These are phyloP conservation scores for Timema cristinae DNA, from an alignment of 2,888 invertebrate genomes.

Conservation along the genomic window DNA sequence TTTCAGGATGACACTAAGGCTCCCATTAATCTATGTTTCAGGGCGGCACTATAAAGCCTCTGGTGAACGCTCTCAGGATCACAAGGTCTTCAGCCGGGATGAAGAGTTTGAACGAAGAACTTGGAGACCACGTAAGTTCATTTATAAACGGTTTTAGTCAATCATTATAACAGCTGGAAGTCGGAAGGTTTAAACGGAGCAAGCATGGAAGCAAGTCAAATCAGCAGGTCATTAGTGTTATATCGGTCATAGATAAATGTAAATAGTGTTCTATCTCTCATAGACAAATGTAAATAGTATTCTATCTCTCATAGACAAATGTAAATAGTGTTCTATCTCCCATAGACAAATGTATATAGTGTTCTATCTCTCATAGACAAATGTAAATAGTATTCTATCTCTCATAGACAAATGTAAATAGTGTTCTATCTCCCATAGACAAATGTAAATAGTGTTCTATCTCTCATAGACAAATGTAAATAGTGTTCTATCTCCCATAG, in stretches of 20 bases:
- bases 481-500: background rate
- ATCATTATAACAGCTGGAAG: no score
- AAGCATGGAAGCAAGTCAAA: no score
- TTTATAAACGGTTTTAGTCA: no score
- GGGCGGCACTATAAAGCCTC: conserved; percentile 58
- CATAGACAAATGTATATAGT: background rate
- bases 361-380: no score
- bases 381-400: background rate
- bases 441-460: background rate
- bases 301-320: background rate
- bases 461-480: no score
- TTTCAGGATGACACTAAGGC: no score
- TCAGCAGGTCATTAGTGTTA: no score
- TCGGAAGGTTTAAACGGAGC: no score
- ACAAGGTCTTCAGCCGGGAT: conserved; percentile 43
- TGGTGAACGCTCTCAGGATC: conserved; percentile 54
- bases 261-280: no score
- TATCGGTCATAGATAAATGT: no score
- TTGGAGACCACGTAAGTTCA: conserved; percentile 49
- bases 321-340: background rate
- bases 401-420: no score
- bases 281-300: background rate
- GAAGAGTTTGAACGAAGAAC: conserved; percentile 51
- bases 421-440: no score
- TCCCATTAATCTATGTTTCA: conserved; percentile 38